Evolutionary conservation across 2,888 invertebrate genomes (phyloP).

Genomic region (Pantelozetes paolii): DNA sequence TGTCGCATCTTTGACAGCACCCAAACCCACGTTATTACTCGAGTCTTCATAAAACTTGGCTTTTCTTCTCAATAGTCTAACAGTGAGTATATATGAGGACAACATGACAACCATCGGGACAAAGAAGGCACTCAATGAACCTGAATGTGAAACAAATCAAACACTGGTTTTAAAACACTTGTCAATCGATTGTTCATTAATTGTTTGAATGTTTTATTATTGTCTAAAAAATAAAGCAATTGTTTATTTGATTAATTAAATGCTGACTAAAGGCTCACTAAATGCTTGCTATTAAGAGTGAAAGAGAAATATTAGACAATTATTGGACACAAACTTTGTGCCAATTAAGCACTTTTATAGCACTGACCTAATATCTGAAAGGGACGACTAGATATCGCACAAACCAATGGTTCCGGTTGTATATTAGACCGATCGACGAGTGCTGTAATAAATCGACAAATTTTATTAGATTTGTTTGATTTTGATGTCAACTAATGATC

Average conservation of each 20-base stretch:
- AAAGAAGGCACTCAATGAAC: conserved; percentile 91
- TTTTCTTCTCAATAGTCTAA: conserved; percentile 76
- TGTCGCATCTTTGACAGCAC: neutral
- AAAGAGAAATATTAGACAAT: conserved; percentile 29
- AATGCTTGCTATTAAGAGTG: neutral
- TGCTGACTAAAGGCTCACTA: neutral
- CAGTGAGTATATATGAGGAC: conserved; percentile 87
- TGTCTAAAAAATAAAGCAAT: neutral
- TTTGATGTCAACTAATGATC: too few species aligned
- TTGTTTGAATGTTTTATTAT: neutral
- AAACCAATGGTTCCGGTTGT: conserved; percentile 50
- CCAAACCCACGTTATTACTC: neutral
- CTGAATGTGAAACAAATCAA: conserved; percentile 64
- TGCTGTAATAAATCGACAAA: conserved; percentile 24
- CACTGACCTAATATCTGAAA: conserved; percentile 44
- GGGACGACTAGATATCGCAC: conserved; percentile 53
- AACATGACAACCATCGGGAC: conserved; percentile 92
- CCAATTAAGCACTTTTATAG: neutral
- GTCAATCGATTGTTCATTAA: conserved; percentile 5
- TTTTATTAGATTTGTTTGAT: too few species aligned
- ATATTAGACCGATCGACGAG: conserved; percentile 56
- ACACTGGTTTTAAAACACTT: conserved; percentile 37
- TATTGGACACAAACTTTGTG: conserved; percentile 45
- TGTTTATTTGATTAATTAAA: conserved; percentile 16
- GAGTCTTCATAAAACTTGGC: conserved; percentile 48